A percentile compares a stretch with the other conserved stretches of the same genome.
Conservation (phyloP, 2,113 vertebrate species). For the Camelus dromedarius region DNA sequence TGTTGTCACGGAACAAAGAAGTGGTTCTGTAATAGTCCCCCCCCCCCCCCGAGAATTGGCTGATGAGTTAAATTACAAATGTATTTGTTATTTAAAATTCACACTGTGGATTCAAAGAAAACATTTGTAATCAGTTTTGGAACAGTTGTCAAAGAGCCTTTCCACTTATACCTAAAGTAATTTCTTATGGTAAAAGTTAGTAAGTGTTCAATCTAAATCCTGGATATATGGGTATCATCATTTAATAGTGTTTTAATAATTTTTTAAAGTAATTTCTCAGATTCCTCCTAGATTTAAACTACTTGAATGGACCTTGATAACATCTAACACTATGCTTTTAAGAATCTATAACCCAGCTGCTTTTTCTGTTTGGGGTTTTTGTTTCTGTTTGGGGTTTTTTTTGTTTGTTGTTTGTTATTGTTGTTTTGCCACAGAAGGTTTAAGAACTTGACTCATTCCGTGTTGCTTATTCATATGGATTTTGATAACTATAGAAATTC, state of each 20-base stretch:
- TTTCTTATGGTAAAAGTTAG: conserved; percentile 18
- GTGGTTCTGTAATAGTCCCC: neutral
- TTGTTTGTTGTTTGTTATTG: neutral
- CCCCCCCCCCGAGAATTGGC: neutral
- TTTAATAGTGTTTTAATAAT: conserved; percentile 15
- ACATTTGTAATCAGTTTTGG: neutral
- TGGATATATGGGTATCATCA: neutral
- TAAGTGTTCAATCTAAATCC: conserved; percentile 37
- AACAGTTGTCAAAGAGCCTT: neutral
- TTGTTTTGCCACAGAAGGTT: neutral
- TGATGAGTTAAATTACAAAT: conserved; percentile 41
- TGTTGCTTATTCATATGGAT: neutral
- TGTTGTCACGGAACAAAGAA: neutral
- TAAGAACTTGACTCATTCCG: neutral
- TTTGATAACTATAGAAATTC: neutral
- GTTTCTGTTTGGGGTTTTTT: neutral
- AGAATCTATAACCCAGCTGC: neutral
- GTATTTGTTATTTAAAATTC: conserved; percentile 31
- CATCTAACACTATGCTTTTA: neutral
- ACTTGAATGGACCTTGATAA: conserved; percentile 21
- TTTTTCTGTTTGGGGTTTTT: neutral
- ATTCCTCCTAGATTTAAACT: conserved; percentile 21
- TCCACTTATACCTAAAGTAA: neutral
- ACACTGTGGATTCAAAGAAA: neutral
- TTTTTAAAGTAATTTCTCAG: conserved; percentile 21